These are phyloP conservation scores for Heterotilapia buettikoferi DNA, from an alignment of 2,113 vertebrate species.

Conservation along the genomic window DNA sequence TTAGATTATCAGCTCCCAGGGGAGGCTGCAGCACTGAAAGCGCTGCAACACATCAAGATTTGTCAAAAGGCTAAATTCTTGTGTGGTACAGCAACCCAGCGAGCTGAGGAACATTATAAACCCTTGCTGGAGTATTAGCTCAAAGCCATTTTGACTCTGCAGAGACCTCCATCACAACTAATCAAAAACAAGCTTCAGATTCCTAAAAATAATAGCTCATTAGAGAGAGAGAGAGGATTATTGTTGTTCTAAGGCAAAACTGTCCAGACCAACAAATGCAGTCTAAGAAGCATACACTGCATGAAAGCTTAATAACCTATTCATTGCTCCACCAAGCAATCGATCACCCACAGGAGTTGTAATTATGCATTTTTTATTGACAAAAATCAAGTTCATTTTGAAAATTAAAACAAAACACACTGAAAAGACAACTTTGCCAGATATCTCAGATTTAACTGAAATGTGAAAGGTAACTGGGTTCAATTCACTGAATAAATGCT, in stretches of 20 bases:
- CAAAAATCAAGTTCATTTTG: neutral
- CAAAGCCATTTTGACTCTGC: neutral
- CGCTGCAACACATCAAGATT: neutral
- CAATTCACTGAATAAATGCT: neutral
- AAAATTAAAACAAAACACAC: neutral
- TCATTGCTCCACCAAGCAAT: neutral
- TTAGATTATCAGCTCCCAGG: neutral
- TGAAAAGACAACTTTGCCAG: neutral
- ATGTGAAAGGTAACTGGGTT: neutral
- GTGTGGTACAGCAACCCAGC: neutral
- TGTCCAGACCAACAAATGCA: neutral
- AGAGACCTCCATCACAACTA: neutral
- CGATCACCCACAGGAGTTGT: neutral
- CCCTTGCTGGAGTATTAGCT: neutral
- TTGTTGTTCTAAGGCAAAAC: neutral
- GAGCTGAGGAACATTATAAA: neutral
- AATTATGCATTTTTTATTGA: neutral
- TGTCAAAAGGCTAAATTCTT: neutral
- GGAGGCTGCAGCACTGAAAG: neutral
- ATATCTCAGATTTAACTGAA: neutral
- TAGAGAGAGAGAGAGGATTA: neutral
- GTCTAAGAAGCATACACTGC: neutral
- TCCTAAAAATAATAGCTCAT: neutral
- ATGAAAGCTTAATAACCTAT: neutral
- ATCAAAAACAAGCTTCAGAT: neutral